Base-by-base conservation (phyloP, 2,797 vertebrate species). In the Sebastes taczanowskii region DNA sequence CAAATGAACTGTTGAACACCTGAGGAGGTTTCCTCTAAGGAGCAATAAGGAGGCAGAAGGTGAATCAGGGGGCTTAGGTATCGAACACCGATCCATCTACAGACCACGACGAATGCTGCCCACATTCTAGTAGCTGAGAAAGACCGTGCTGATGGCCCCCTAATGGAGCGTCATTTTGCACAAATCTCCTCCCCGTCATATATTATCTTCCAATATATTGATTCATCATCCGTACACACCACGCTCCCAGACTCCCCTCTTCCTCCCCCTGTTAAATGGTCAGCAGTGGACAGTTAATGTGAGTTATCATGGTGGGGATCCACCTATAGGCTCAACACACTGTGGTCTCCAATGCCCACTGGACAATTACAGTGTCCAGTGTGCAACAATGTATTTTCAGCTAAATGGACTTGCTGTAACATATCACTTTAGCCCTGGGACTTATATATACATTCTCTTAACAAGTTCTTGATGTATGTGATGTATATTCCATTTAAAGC, bases 391-490 rank as follows among this genome's bases (percentile, higher is more conserved):
- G 94, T 92, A 91, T 95, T 94, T 93, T 80, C 93, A 86, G 77
- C 92, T 89, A 95, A 95, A 95, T 94, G 92, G 93, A 92, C 92
- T 87, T 61, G 60, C 78, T 79, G 80, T 92, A 94, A 94, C 89
- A 85, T 91, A 95, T 93, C 76, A 78, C 91, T 82, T 80, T 55
- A 86, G 92, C 89, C 83, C 80, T 90, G 87, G 89, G 92, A 93
- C 90, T 86, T 84, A 88, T 86, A 91, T 93, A 92, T 91, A 95
- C 91, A 92, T 95, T 95, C 90, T 87, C 91, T 90, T 95, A 94
- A 95, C 94, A 95, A 92, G 93, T 93, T 93, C 82, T 87, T 91
- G 92, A 94, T 92, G 86, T 89, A 91, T 94, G 91, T 93, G 92
- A 94, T 94, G 93, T 92, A 94, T 93, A 91, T 94, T 88, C 88